Percentiles rank a stretch among this genome's conserved stretches.
phyloP scores from a whole-genome alignment of 2,888 invertebrate species.

The Siphlonurus alternatus region DNA sequence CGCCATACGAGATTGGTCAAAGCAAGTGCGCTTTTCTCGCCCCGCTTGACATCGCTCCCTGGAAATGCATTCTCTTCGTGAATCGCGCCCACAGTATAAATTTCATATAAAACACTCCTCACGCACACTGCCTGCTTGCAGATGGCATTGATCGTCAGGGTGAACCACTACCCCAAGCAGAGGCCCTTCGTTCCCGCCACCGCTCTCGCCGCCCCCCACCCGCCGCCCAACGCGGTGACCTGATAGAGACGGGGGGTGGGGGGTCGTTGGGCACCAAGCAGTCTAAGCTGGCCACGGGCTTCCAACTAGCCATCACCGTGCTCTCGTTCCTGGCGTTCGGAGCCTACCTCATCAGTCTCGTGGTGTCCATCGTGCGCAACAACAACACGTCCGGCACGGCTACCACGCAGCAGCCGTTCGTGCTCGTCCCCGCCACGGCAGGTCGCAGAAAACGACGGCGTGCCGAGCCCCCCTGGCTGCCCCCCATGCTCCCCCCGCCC shows the following conservation, averaged over 20 bases:
- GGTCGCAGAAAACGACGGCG: background rate
- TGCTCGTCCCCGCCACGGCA: background rate
- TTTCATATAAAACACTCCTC: no score
- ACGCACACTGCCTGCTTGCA: no score
- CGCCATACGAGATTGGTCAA: no score
- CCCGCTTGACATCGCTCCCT: no score
- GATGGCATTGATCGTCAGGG: no score
- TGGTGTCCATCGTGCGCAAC: conserved; percentile 55
- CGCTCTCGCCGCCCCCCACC: background rate
- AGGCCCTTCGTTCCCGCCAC: background rate
- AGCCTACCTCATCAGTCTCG: conserved; percentile 60
- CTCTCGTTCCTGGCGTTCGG: conserved; percentile 71
- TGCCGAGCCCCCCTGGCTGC: background rate
- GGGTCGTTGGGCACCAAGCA: background rate
- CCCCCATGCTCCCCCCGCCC: background rate
- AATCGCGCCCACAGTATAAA: no score
- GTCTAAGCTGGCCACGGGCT: conserved; percentile 33
- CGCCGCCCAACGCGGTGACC: background rate
- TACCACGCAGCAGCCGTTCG: conserved; percentile 3
- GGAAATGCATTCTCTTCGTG: no score
- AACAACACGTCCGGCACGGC: background rate
- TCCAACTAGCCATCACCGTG: conserved; percentile 60
- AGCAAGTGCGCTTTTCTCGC: no score
- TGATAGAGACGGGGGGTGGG: background rate
- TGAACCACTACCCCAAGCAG: background rate